These are phyloP conservation scores for Telmatochromis sp. DNA, from an alignment of 2,113 vertebrate species.

Conservation along the genomic window DNA sequence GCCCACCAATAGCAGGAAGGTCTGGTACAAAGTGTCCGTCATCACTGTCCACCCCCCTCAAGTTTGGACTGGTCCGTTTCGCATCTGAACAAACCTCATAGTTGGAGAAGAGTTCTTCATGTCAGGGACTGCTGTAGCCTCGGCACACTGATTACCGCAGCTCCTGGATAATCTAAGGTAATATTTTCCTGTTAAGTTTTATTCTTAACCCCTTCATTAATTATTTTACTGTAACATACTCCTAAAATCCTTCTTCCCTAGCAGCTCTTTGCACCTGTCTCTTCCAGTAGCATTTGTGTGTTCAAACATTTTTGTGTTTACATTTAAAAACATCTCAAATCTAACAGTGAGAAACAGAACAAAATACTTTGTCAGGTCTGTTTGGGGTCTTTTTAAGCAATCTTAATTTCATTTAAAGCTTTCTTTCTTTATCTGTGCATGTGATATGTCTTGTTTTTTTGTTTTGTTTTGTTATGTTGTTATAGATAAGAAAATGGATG, in stretches of 20 bases:
- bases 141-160: constrained; percentile 19
- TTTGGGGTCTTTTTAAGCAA: not conserved
- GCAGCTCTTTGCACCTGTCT: not conserved
- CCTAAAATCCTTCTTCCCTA: not conserved
- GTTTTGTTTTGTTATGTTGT: not conserved
- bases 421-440: not conserved
- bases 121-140: constrained; percentile 60
- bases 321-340: not conserved
- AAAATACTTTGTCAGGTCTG: not conserved
- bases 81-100: constrained; percentile 62
- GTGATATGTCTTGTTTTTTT: not conserved
- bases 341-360: not conserved
- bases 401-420: not conserved
- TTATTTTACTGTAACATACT: not conserved
- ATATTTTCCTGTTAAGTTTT: not conserved
- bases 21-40: not conserved
- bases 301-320: constrained; percentile 21
- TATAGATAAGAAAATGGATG: constrained; percentile 87
- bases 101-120: constrained; percentile 64
- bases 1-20: not conserved
- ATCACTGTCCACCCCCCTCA: not conserved
- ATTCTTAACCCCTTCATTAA: not conserved
- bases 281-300: not conserved
- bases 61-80: constrained; percentile 61
- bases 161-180: constrained; percentile 52